A percentile compares a stretch with the other conserved stretches of the same genome.
phyloP scores from a whole-genome alignment of 2,113 vertebrate species.

The Andinoacara biseriatus region DNA sequence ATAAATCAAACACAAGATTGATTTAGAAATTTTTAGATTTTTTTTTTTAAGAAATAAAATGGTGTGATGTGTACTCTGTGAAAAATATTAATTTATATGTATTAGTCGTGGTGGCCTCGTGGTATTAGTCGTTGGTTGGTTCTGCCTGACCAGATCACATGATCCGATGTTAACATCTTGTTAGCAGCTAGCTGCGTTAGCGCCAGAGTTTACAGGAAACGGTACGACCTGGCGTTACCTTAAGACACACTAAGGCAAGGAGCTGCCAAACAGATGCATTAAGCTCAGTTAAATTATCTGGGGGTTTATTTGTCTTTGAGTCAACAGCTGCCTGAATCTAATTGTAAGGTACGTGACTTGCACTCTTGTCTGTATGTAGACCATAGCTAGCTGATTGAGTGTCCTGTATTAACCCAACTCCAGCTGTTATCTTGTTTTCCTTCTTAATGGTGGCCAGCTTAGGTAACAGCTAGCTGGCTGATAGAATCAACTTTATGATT shows the following conservation, averaged over 20 bases:
- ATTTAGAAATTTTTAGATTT: not conserved
- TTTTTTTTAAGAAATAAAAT: not conserved
- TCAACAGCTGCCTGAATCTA: not conserved
- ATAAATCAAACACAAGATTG: not conserved
- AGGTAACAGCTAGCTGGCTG: constrained; percentile 2
- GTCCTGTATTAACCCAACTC: not conserved
- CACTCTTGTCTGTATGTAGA: not conserved
- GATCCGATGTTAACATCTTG: constrained; percentile 47
- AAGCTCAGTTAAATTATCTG: not conserved
- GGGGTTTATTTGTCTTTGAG: not conserved
- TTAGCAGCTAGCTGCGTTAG: constrained; percentile 54
- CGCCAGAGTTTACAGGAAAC: constrained; percentile 52
- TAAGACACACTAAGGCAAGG: not conserved
- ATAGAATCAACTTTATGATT: too few species aligned
- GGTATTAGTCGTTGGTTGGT: too few species aligned
- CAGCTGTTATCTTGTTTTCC: constrained; percentile 30
- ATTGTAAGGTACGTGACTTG: constrained; percentile 34
- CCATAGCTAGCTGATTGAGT: not conserved
- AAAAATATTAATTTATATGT: not conserved
- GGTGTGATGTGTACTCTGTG: not conserved
- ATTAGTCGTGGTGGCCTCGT: not conserved
- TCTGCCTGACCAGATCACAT: constrained; percentile 53
- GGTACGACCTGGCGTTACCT: constrained; percentile 11
- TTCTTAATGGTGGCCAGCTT: constrained; percentile 14
- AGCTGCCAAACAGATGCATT: constrained; percentile 28